Evolutionary conservation across 2,888 invertebrate genomes (phyloP).

Genomic region (Heliconius charithonia): DNA sequence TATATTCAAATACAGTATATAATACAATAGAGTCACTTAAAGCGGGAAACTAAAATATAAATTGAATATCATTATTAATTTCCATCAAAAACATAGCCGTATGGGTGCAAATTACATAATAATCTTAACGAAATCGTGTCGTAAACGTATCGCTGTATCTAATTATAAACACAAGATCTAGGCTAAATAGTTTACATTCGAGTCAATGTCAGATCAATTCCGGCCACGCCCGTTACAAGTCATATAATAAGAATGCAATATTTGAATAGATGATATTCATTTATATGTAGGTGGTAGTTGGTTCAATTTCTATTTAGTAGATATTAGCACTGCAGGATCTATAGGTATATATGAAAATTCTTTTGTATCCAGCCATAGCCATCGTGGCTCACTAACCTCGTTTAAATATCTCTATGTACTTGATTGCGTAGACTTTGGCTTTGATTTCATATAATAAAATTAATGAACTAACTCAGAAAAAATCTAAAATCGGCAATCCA

Average conservation of each 20-base stretch:
- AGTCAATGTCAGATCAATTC: constrained; percentile 11
- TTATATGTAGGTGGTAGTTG: not conserved
- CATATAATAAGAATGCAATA: constrained; percentile 7
- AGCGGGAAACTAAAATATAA: not conserved
- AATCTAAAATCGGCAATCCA: no score
- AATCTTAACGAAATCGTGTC: not conserved
- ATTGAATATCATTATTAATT: not conserved
- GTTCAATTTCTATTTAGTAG: not conserved
- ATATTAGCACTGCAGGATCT: not conserved
- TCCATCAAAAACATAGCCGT: not conserved
- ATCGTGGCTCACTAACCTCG: no score
- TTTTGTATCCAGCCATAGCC: no score
- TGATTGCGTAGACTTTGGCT: no score
- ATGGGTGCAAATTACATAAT: not conserved
- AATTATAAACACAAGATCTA: constrained; percentile 9
- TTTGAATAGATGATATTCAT: not conserved
- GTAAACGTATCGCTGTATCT: constrained; percentile 1
- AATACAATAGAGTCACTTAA: not conserved
- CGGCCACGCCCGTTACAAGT: constrained; percentile 5
- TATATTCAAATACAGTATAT: no score
- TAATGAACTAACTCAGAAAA: no score
- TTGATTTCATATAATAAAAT: no score
- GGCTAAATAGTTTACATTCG: constrained; percentile 19
- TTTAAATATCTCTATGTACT: no score
- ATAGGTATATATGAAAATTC: not conserved